Evolutionary conservation across 1,140 invertebrate species (phyloP), one percentile per base, ranked within the genome.

Genomic region (Listronotus bonariensis): DNA sequence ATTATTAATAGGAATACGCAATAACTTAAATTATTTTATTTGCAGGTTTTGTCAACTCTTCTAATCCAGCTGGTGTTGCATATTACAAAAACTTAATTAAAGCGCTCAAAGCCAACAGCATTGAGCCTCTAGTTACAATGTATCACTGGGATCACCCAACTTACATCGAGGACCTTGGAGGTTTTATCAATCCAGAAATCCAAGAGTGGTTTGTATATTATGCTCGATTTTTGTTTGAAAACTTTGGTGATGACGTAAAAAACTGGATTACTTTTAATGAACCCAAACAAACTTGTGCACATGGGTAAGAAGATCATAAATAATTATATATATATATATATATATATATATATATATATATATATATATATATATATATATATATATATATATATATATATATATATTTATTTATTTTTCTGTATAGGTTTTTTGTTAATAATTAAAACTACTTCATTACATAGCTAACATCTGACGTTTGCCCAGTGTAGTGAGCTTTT

Each of bases 191-290:
- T 66, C 68, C 68, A 8, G 41, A 67, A 18, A 67, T 80, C 8
- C 75, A 72, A 15, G 72, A 75, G 20, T 72, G 68, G 57, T 80
- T 74, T 67, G 72, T 64, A n/a, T 74, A 77, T 18, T 80, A 79
- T 56, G 79, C 78, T 6, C 55, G 64, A 18, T 72, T 55, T 54
- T 53, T 34, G 17, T 85, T 87, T 56, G 77, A 82, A 38, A 78
- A 79, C 61, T 86, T 85, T 67, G 87, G 86, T 0, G 82, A 86
- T 74, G 80, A 83, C 65, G 85, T 88, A 0, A 85, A 83, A 48
- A 31, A 80, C 15, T 92, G 89, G 87, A 84, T 87, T 1, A 91
- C 89, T 0, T 84, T 92, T 61, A 91, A 91, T 74, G 88, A 91
- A 75, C 88, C 88, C 1, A 84, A 84, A 80, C 84, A 87, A 62